phyloP scores from a whole-genome alignment of 1,140 invertebrate genomes.

The Drosophila azteca region DNA sequence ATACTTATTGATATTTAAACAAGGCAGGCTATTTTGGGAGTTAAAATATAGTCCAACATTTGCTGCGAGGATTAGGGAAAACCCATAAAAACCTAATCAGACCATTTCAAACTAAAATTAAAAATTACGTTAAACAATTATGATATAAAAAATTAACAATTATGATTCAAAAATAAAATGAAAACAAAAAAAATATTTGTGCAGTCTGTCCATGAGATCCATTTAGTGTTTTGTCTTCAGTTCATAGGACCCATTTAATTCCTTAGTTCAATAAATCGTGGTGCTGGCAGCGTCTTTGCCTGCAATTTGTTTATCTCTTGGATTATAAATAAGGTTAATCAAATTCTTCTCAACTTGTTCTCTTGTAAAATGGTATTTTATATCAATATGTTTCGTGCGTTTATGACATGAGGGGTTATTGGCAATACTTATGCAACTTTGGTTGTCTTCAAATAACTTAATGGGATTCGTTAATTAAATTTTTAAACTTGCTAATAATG shows the following conservation, averaged over 20 bases:
- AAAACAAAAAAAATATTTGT: background rate
- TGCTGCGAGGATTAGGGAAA: constrained; percentile 7
- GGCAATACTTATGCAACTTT: background rate
- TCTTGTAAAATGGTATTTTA: constrained; percentile 38
- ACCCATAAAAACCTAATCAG: constrained; percentile 2
- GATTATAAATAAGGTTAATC: constrained; percentile 27
- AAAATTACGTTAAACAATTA: constrained; percentile 2
- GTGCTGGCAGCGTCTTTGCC: constrained; percentile 22
- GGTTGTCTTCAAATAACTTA: constrained; percentile 34
- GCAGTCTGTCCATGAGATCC: background rate
- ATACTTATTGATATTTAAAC: too few relatives aligned
- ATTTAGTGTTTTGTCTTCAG: background rate
- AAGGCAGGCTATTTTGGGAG: too few relatives aligned
- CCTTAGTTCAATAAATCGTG: constrained; percentile 8
- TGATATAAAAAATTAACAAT: too few relatives aligned
- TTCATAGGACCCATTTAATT: constrained; percentile 16
- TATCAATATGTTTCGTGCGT: constrained; percentile 20
- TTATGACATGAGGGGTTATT: too few relatives aligned
- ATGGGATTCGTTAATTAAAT: constrained; percentile 20
- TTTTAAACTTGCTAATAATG: too few relatives aligned
- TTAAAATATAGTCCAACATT: too few relatives aligned
- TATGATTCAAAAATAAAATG: background rate
- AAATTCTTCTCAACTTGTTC: constrained; percentile 30
- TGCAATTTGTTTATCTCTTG: constrained; percentile 27
- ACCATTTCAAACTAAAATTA: constrained; percentile 1